Evolutionary conservation across 2,797 vertebrate species (phyloP).

Genomic region (Micromesistius poutassou): DNA sequence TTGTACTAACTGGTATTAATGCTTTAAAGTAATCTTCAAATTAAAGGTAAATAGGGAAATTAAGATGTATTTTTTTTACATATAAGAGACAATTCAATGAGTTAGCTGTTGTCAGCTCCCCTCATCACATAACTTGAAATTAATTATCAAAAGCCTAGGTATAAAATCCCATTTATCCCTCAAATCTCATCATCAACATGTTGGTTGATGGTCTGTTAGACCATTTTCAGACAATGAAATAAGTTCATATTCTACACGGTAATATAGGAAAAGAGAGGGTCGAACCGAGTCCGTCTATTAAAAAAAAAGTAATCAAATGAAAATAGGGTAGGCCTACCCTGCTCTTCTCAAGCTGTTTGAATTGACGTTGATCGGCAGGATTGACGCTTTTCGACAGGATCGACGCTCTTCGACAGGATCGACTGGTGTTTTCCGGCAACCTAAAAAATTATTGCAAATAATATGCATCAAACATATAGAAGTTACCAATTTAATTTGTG

Average conservation of each 20-base stretch:
- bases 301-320: background rate
- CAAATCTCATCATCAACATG: background rate
- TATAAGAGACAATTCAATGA: background rate
- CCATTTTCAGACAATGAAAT: no score
- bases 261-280: background rate
- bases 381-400: background rate
- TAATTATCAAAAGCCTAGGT: background rate
- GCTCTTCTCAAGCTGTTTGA: background rate
- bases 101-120: background rate
- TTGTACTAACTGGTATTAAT: background rate
- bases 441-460: background rate
- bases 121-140: background rate
- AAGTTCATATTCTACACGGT: background rate
- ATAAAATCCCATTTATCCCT: background rate
- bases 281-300: background rate
- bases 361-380: background rate
- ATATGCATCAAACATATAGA: background rate
- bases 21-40: background rate
- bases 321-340: background rate
- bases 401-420: background rate
- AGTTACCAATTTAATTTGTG: background rate
- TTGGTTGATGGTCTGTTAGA: no score
- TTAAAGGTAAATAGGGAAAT: background rate
- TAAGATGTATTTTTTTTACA: background rate
- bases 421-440: background rate